phyloP scores from a whole-genome alignment of 2,113 vertebrate genomes.

The human region DNA sequence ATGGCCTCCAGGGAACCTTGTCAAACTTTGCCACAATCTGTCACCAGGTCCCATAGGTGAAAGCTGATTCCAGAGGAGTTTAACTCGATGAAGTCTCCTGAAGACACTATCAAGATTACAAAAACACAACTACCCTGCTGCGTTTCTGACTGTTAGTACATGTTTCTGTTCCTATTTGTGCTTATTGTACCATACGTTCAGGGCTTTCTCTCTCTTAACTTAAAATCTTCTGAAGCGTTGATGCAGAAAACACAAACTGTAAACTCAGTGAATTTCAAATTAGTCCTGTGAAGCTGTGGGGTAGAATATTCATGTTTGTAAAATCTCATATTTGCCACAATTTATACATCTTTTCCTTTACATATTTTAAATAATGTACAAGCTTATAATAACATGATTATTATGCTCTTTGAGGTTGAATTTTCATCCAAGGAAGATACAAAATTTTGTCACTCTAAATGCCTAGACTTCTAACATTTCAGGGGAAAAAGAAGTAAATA shows the following conservation, averaged over 20 bases:
- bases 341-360: neutral
- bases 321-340: neutral
- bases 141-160: slow-evolving; percentile 48
- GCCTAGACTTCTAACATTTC: neutral
- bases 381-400: neutral
- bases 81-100: slow-evolving; percentile 75
- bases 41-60: slow-evolving; percentile 82
- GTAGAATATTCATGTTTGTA: neutral
- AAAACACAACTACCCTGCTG: slow-evolving; percentile 47
- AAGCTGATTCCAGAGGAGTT: slow-evolving; percentile 84
- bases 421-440: neutral
- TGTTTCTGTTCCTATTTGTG: slow-evolving; percentile 17
- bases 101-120: slow-evolving; percentile 76
- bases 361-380: neutral
- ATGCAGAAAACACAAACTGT: neutral
- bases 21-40: slow-evolving; percentile 86
- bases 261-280: neutral
- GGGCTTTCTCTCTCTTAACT: neutral
- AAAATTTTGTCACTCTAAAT: neutral
- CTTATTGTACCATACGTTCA: neutral
- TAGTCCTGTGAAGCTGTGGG: neutral
- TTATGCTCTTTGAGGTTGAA: neutral
- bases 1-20: slow-evolving; percentile 82
- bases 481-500: neutral
- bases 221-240: neutral